phyloP scores from a whole-genome alignment of 2,113 vertebrate genomes.

The Plestiodon gilberti region DNA sequence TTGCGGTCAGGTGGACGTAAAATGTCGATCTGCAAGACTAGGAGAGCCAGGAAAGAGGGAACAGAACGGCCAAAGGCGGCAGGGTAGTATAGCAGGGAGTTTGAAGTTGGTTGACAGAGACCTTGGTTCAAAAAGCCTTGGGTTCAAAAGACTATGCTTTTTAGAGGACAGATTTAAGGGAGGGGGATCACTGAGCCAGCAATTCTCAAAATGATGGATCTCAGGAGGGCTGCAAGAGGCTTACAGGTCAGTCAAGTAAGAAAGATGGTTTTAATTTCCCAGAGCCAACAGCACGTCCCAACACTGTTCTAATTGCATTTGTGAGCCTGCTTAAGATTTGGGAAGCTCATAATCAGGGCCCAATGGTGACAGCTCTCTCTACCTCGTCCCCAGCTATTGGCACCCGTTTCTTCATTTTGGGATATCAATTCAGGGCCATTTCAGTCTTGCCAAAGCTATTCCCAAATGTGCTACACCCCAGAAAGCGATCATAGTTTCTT shows the following conservation, averaged over 20 bases:
- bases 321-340: background rate
- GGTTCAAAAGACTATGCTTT: conserved; percentile 19
- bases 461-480: too few relatives aligned
- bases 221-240: background rate
- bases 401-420: too few relatives aligned
- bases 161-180: conserved; percentile 7
- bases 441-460: too few relatives aligned
- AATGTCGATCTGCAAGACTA: background rate
- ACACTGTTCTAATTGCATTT: background rate
- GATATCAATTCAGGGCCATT: too few relatives aligned
- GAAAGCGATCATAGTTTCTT: conserved; percentile 32
- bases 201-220: conserved; percentile 43
- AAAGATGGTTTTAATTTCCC: background rate
- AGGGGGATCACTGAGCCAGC: conserved; percentile 23
- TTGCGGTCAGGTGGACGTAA: background rate
- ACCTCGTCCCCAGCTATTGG: too few relatives aligned
- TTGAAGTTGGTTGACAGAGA: too few relatives aligned
- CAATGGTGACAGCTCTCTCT: too few relatives aligned
- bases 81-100: too few relatives aligned
- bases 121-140: too few relatives aligned
- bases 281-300: background rate
- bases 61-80: background rate
- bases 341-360: too few relatives aligned
- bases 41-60: background rate
- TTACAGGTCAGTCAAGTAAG: background rate